phyloP scores from a whole-genome alignment of 2,888 invertebrate species.

The Microctonus aethiopoides region DNA sequence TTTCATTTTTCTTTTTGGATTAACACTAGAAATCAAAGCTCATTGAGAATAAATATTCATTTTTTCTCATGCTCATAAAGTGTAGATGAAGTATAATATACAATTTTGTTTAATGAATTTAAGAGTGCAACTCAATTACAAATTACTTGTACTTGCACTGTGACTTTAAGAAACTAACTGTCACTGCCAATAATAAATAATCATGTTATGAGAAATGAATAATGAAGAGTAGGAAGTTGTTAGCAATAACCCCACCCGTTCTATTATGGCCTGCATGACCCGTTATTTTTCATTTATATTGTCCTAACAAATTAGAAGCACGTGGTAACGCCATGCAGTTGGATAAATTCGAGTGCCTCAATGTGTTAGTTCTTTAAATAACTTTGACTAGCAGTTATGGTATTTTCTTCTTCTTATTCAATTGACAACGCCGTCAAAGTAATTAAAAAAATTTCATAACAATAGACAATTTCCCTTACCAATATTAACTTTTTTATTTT shows the following conservation, averaged over 20 bases:
- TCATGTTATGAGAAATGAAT: slow-evolving; percentile 3
- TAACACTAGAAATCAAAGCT: neutral
- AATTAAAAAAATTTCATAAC: neutral
- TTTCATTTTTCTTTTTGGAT: slow-evolving; percentile 11
- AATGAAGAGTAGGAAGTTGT: slow-evolving; percentile 25
- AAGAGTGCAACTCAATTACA: neutral
- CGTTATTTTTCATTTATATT: slow-evolving; percentile 32
- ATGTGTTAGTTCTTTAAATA: neutral
- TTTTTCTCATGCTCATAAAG: slow-evolving; percentile 13
- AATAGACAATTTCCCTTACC: neutral
- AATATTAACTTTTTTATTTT: neutral
- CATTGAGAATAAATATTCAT: slow-evolving; percentile 23
- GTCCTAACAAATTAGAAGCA: slow-evolving; percentile 8
- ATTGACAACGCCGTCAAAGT: neutral
- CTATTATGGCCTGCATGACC: slow-evolving; percentile 32
- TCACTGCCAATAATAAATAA: slow-evolving; percentile 31
- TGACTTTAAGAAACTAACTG: slow-evolving; percentile 33
- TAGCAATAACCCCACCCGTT: slow-evolving; percentile 36
- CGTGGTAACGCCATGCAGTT: slow-evolving; percentile 1
- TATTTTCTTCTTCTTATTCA: neutral
- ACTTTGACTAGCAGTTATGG: neutral
- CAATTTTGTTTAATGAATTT: neutral
- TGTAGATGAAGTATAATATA: too few relatives aligned
- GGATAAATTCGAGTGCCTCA: neutral
- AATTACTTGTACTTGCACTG: slow-evolving; percentile 15